Percentiles rank a stretch among this genome's conserved stretches.
Conservation (phyloP, 2,888 invertebrate genomes). For the Vanessa cardui region DNA sequence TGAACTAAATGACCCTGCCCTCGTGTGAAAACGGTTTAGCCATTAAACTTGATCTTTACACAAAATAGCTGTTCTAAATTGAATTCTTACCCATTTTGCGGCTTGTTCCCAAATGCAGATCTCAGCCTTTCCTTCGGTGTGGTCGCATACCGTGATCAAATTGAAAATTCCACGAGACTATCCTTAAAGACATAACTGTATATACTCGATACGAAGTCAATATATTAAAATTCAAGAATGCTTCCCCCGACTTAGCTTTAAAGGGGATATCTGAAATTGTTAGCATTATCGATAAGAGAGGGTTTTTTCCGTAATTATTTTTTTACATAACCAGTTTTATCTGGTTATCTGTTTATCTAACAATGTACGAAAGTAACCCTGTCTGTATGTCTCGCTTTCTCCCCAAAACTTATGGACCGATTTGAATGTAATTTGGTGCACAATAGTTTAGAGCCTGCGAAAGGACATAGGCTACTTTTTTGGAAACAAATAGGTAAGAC, state of each 20-base stretch:
- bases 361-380: too few relatives aligned
- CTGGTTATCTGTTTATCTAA: too few relatives aligned
- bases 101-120: constrained; percentile 62
- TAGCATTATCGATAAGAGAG: not conserved
- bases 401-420: too few relatives aligned
- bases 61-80: constrained; percentile 69
- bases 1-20: not conserved
- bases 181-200: constrained; percentile 46
- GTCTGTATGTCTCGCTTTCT: too few relatives aligned
- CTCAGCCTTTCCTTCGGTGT: constrained; percentile 60
- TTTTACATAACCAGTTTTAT: too few relatives aligned
- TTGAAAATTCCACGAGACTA: constrained; percentile 69
- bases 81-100: constrained; percentile 56
- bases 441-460: too few relatives aligned
- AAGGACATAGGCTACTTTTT: too few relatives aligned
- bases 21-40: constrained; percentile 10
- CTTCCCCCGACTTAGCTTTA: not conserved
- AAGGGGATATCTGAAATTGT: not conserved
- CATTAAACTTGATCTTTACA: constrained; percentile 44
- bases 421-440: too few relatives aligned
- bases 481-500: too few relatives aligned
- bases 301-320: not conserved
- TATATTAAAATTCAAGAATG: constrained; percentile 29
- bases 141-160: constrained; percentile 64
- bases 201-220: constrained; percentile 32